These are phyloP conservation scores for Acrobasis repandana DNA, from an alignment of 2,888 invertebrate species.

Conservation along the genomic window DNA sequence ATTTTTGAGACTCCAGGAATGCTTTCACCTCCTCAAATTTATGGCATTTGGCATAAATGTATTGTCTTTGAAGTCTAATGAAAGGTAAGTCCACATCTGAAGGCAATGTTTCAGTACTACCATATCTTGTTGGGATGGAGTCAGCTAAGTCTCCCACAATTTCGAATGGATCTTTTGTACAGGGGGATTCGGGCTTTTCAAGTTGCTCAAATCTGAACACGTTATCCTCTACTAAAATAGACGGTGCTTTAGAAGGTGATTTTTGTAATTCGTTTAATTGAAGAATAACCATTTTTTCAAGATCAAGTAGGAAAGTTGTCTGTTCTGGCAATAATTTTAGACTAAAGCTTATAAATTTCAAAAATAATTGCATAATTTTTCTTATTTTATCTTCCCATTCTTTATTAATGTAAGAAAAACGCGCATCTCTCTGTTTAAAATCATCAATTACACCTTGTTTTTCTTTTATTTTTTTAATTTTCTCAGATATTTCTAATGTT, in stretches of 20 bases:
- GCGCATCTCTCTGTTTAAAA: slow-evolving; percentile 48
- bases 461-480: slow-evolving; percentile 55
- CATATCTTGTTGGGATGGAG: slow-evolving; percentile 49
- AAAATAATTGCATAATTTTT: slow-evolving; percentile 65
- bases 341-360: slow-evolving; percentile 71
- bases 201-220: slow-evolving; percentile 51
- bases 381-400: slow-evolving; percentile 68
- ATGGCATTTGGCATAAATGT: slow-evolving; percentile 69
- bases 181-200: slow-evolving; percentile 35
- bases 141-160: slow-evolving; percentile 59
- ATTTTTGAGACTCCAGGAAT: slow-evolving; percentile 55
- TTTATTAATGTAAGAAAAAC: slow-evolving; percentile 55
- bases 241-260: slow-evolving; percentile 41
- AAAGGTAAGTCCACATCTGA: slow-evolving; percentile 60
- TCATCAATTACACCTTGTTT: slow-evolving; percentile 47
- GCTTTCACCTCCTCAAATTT: slow-evolving; percentile 62
- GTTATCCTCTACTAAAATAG: slow-evolving; percentile 55
- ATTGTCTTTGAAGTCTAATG: slow-evolving; percentile 59
- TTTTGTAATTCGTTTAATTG: slow-evolving; percentile 71
- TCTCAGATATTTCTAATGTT: slow-evolving; percentile 52
- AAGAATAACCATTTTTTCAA: slow-evolving; percentile 69
- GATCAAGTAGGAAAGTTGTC: slow-evolving; percentile 65
- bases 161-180: slow-evolving; percentile 60
- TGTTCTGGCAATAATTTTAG: slow-evolving; percentile 72
- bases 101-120: slow-evolving; percentile 66